phyloP scores from a whole-genome alignment of 1,140 invertebrate genomes.

The Tetragonula clypearis region DNA sequence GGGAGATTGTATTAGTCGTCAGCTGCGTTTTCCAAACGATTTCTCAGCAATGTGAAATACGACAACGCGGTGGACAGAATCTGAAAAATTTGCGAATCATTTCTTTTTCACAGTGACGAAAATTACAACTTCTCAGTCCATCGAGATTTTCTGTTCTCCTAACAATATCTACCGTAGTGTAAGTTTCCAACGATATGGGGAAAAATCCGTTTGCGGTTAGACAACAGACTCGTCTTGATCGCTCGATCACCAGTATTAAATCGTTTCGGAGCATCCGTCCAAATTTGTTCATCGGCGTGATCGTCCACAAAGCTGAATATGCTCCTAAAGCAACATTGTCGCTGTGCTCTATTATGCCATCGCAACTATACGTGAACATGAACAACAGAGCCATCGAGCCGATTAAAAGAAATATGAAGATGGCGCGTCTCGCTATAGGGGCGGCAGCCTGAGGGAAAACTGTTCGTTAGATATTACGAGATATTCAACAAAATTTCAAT shows the following conservation, averaged over 20 bases:
- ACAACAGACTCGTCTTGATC: conserved; percentile 50
- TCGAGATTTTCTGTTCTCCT: accelerated
- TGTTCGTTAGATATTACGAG: neutral
- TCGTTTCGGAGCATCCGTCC: conserved; percentile 41
- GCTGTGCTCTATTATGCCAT: conserved; percentile 44
- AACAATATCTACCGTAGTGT: conserved; percentile 28
- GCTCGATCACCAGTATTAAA: conserved; percentile 43
- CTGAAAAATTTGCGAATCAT: too few relatives aligned
- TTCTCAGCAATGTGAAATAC: neutral
- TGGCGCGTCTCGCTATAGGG: neutral
- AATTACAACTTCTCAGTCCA: neutral
- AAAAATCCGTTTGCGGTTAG: conserved; percentile 58
- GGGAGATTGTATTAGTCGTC: too few relatives aligned
- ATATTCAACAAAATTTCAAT: neutral
- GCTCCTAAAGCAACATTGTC: neutral
- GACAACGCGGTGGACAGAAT: neutral
- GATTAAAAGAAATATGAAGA: conserved; percentile 10
- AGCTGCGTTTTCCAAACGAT: too few relatives aligned
- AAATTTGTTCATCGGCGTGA: neutral
- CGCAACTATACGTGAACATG: conserved; percentile 52
- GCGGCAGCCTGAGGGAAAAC: neutral
- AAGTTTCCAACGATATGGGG: conserved; percentile 58
- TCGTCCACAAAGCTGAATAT: conserved; percentile 6
- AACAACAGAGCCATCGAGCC: conserved; percentile 17
- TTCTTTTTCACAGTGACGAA: neutral